Base-by-base conservation (phyloP, 2,113 vertebrate species). In the Ascaphus truei region DNA sequence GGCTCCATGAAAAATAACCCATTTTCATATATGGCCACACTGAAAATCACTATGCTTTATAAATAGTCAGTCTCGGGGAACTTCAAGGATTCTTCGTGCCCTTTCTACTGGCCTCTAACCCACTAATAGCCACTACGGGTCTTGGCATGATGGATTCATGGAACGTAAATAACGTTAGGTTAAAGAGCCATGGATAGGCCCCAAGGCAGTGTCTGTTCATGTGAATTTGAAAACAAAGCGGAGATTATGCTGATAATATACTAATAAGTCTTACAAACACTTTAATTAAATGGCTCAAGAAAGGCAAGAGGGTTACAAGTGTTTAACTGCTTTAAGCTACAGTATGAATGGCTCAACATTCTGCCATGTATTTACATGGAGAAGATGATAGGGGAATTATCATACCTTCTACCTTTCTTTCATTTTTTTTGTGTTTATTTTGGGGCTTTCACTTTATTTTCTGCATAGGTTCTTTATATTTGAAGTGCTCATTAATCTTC, bases 401-500 rank as follows among this genome's bases (percentile, higher is more conserved):
- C 15, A 37, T 68, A 59, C 31, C 65, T 48, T 68, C 47, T 39
- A 15, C 30, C 27, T 15, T 59, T 59, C 52, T 59, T 51, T 51
- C 29, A 55, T 60, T 33, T 57, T 60, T 26, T 60, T 60, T 41
- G 43, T 50, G 58, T 50, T 33, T 29, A 58, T 58, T 76, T 74
- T 39, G 50, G 74, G 76, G n/a, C n/a, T 60, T 60, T 43, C 62
- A 29, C 62, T 36, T 51, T 43, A 13, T 11, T 22, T 80, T 77
- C 80, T 82, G 79, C 85, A 52, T 79, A 34, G 77, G 73, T 85
- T 88, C 85, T 84, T 76, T 76, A 81, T 84, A 82, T 67, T 67
- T 86, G 92, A 89, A 82, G 84, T 81, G 83, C 89, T 94, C 88
- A 89, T 94, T 94, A 91, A 94, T 93, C 93, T 91, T 88, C 79